Evolutionary conservation across 1,140 invertebrate genomes (phyloP).

Genomic region (Aphelenchoides avenae): DNA sequence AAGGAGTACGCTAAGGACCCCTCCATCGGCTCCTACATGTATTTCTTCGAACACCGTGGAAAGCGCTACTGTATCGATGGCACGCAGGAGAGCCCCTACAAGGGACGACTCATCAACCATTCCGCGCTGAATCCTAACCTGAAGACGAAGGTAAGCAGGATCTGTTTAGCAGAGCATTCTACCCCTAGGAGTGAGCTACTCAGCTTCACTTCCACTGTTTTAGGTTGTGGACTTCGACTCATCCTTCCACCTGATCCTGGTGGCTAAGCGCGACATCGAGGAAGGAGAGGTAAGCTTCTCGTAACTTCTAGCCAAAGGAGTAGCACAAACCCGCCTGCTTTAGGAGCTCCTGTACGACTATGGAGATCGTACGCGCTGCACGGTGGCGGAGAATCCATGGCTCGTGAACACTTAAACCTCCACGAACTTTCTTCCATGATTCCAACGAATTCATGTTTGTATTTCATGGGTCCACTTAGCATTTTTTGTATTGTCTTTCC

Average conservation of each 20-base stretch:
- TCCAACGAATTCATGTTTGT: too few species aligned
- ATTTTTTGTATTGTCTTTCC: too few species aligned
- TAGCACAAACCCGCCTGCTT: neutral
- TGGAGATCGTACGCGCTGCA: too few species aligned
- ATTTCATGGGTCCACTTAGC: too few species aligned
- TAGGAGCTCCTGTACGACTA: constrained; percentile 1
- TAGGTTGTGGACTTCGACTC: constrained; percentile 65
- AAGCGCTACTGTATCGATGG: constrained; percentile 94
- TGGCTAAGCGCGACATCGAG: constrained; percentile 81
- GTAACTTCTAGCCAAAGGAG: neutral
- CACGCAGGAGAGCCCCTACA: constrained; percentile 77
- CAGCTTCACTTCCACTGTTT: neutral
- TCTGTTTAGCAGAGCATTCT: too few species aligned
- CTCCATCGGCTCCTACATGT: constrained; percentile 95
- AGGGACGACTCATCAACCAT: constrained; percentile 92
- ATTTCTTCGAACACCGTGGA: constrained; percentile 86
- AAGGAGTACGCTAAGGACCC: constrained; percentile 76
- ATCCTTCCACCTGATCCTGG: constrained; percentile 77
- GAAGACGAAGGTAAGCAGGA: constrained; percentile 70
- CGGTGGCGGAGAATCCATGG: constrained; percentile 7
- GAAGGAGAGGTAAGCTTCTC: constrained; percentile 79
- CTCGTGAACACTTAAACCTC: constrained; percentile 8
- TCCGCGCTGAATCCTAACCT: constrained; percentile 82
- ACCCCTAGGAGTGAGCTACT: too few species aligned
- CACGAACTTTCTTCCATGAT: too few species aligned